phyloP scores from a whole-genome alignment of 2,888 invertebrate species.

The Choreutis nemorana region DNA sequence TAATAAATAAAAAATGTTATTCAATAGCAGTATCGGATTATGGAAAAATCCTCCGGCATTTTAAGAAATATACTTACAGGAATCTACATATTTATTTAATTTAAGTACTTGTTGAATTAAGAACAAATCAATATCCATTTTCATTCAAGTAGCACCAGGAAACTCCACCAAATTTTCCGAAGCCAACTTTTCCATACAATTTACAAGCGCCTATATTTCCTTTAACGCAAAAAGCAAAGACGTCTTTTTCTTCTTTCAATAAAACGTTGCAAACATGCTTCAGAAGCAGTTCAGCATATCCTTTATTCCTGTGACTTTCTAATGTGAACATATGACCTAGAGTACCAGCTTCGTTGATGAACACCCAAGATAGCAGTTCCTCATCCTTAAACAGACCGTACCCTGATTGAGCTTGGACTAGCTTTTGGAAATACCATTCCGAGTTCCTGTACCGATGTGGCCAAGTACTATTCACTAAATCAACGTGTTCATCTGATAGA shows the following conservation, averaged over 20 bases:
- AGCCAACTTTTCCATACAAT: conserved; percentile 11
- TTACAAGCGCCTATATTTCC: conserved; percentile 8
- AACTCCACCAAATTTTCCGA: conserved; percentile 8
- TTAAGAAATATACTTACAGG: too few relatives aligned
- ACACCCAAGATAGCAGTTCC: conserved; percentile 16
- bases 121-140: too few relatives aligned
- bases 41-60: too few relatives aligned
- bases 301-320: conserved; percentile 14
- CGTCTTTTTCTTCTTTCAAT: conserved; percentile 5
- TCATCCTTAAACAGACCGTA: conserved; percentile 15
- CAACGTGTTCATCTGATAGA: not conserved
- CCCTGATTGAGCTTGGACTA: conserved; percentile 13
- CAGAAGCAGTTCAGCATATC: conserved; percentile 11
- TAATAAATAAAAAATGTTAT: too few relatives aligned
- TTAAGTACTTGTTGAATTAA: too few relatives aligned
- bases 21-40: too few relatives aligned
- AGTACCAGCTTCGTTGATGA: conserved; percentile 17
- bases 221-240: conserved; percentile 10
- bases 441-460: conserved; percentile 1
- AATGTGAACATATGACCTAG: conserved; percentile 16
- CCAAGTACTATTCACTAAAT: not conserved
- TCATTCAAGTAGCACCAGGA: too few relatives aligned
- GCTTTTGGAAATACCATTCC: conserved; percentile 12
- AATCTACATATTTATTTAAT: too few relatives aligned
- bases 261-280: conserved; percentile 10